A percentile compares a stretch with the other conserved stretches of the same genome.
Conservation (phyloP, 2,797 vertebrate genomes). For the Paguma larvata region DNA sequence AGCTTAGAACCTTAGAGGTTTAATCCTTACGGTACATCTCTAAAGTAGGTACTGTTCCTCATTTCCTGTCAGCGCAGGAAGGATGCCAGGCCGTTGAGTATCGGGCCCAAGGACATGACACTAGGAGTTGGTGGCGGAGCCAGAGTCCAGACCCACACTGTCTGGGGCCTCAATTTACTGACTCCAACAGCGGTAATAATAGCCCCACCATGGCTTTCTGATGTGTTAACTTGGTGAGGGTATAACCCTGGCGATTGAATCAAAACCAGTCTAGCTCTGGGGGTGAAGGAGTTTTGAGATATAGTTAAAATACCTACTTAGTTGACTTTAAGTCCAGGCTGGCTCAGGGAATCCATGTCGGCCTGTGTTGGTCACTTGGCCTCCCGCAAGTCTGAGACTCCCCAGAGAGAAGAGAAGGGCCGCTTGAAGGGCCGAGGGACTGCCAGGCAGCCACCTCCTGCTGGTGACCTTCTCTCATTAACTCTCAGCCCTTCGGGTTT, state of each 20-base stretch:
- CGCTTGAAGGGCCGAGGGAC: fast-evolving
- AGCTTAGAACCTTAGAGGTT: not conserved
- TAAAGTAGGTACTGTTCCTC: not conserved
- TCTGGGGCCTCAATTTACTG: not conserved
- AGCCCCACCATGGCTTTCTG: not conserved
- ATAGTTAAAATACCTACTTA: not conserved
- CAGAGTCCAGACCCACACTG: not conserved
- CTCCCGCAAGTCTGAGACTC: not conserved
- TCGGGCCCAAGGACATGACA: not conserved
- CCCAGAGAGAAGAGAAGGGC: not conserved
- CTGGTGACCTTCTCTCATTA: fast-evolving
- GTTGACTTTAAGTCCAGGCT: not conserved
- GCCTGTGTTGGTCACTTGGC: not conserved
- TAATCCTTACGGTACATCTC: not conserved
- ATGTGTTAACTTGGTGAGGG: not conserved
- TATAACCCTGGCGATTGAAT: not conserved
- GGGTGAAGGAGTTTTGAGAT: not conserved
- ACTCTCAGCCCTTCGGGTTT: too few relatives aligned
- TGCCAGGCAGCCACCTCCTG: fast-evolving
- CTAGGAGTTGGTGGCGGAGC: not conserved
- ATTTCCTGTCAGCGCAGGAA: not conserved
- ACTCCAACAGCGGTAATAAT: too few relatives aligned
- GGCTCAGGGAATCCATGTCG: not conserved
- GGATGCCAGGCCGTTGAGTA: not conserved
- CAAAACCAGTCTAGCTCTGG: not conserved